A percentile compares a stretch with the other conserved stretches of the same genome.
phyloP scores from a whole-genome alignment of 2,113 vertebrate species.

The Semnopithecus entellus region DNA sequence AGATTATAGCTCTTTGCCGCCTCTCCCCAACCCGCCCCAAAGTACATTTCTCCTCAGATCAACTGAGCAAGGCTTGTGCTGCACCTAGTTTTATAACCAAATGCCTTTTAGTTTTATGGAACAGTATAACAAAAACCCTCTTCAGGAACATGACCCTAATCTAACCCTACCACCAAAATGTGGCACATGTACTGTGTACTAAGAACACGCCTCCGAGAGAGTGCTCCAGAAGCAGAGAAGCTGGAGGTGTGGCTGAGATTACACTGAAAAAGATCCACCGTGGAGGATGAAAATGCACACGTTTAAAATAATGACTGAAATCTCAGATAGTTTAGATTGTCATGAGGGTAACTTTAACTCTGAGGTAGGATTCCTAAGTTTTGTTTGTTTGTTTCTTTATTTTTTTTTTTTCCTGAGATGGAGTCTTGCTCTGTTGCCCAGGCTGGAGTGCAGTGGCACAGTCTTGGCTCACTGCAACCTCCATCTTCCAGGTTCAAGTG shows the following conservation, averaged over 20 bases:
- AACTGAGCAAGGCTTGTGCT: not conserved
- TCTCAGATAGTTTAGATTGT: not conserved
- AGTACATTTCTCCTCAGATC: not conserved
- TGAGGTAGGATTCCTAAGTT: not conserved
- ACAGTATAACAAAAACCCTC: not conserved
- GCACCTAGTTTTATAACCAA: not conserved
- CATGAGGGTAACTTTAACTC: not conserved
- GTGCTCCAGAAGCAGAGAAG: not conserved
- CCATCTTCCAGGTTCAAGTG: too few species aligned
- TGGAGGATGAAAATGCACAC: not conserved
- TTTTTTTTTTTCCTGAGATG: too few species aligned
- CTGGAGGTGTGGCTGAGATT: not conserved
- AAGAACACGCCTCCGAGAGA: not conserved
- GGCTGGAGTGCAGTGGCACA: rapidly evolving
- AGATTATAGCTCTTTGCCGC: not conserved
- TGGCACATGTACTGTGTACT: not conserved
- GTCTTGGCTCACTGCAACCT: too few species aligned
- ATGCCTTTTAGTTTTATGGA: not conserved
- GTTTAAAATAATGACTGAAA: not conserved
- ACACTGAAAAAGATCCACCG: not conserved
- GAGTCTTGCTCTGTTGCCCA: too few species aligned
- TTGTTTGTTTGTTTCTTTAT: not conserved
- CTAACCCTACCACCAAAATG: not conserved
- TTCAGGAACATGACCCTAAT: not conserved
- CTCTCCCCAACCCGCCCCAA: not conserved